phyloP scores from a whole-genome alignment of 2,888 invertebrate genomes.

The Eupeodes luniger region DNA sequence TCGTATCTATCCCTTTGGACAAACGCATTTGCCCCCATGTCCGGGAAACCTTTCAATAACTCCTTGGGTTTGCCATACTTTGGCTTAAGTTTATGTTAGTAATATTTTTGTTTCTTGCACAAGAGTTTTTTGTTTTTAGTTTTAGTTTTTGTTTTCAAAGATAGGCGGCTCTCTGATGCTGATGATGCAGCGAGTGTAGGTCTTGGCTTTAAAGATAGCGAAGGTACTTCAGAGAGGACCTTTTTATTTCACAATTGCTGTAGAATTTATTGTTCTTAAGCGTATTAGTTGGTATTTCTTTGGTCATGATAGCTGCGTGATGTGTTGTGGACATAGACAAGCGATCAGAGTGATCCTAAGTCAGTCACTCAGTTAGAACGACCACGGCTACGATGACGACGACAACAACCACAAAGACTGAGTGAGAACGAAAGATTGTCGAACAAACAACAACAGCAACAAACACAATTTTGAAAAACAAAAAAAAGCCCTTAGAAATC shows the following conservation, averaged over 20 bases:
- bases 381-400: neutral
- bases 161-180: conserved; percentile 29
- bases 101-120: conserved; percentile 71
- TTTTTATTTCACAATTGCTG: conserved; percentile 65
- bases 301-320: conserved; percentile 71
- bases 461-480: neutral
- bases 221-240: conserved; percentile 43
- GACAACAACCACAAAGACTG: conserved; percentile 3
- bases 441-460: conserved; percentile 8
- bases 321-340: conserved; percentile 70
- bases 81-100: conserved; percentile 70
- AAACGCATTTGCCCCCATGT: conserved; percentile 75
- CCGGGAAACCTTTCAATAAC: conserved; percentile 74
- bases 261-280: conserved; percentile 68
- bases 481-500: conserved; percentile 54
- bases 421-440: conserved; percentile 48
- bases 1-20: conserved; percentile 51
- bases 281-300: conserved; percentile 72
- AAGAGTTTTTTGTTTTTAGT: conserved; percentile 29
- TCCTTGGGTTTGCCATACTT: conserved; percentile 71
- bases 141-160: neutral
- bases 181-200: conserved; percentile 52
- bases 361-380: conserved; percentile 55
- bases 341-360: conserved; percentile 61
- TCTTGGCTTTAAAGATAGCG: conserved; percentile 50